Conservation (phyloP, 1,140 invertebrate species). For the Maniola jurtina region DNA sequence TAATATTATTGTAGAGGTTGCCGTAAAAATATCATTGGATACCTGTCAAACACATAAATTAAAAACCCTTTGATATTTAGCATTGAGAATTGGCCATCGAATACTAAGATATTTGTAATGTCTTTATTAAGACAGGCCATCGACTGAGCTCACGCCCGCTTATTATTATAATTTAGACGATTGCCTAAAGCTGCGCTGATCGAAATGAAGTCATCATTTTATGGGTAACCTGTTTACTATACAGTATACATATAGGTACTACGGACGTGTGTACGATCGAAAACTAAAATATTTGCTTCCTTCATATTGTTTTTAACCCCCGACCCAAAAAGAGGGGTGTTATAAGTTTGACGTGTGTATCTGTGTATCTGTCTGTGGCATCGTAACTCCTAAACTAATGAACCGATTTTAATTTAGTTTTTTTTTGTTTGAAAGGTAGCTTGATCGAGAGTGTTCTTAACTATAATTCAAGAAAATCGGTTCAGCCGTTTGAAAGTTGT, state of each 20-base stretch:
- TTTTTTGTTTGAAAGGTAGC: too few relatives aligned
- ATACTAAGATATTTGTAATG: conserved; percentile 75
- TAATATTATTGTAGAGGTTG: neutral
- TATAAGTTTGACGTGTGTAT: too few relatives aligned
- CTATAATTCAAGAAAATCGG: too few relatives aligned
- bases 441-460: too few relatives aligned
- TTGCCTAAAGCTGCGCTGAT: conserved; percentile 67
- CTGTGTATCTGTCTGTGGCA: too few relatives aligned
- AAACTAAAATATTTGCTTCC: neutral
- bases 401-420: too few relatives aligned
- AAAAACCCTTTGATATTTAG: conserved; percentile 56
- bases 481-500: too few relatives aligned
- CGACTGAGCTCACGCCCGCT: conserved; percentile 70
- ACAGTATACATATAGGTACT: too few relatives aligned
- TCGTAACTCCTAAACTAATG: too few relatives aligned
- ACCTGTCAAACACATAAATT: conserved; percentile 7
- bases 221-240: conserved; percentile 39
- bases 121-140: conserved; percentile 74
- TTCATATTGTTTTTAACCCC: neutral
- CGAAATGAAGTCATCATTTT: conserved; percentile 74
- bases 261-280: neutral
- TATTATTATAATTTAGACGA: conserved; percentile 79
- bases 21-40: neutral
- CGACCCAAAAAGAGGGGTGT: too few relatives aligned
- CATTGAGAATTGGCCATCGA: conserved; percentile 46